Evolutionary conservation across 53 echinoderm and acorn worm species (phyloP).

Genomic region (Stichopus horrens): DNA sequence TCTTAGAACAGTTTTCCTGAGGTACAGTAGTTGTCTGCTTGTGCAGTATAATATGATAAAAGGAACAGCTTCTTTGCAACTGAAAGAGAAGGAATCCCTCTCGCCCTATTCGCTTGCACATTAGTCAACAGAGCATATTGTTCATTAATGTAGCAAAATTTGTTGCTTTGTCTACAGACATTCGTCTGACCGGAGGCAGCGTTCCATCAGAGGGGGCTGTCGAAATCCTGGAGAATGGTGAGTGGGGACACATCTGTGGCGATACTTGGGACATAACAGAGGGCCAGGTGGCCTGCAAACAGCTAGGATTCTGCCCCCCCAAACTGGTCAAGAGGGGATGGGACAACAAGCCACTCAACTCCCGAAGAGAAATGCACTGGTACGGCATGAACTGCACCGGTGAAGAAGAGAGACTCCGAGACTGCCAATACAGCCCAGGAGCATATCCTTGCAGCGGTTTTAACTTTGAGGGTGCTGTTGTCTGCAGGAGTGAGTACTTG

Average conservation of each 20-base stretch:
- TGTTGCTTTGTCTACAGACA: conserved; percentile 49
- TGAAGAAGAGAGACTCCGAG: conserved; percentile 57
- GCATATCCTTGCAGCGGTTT: conserved; percentile 61
- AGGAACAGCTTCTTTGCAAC: no score
- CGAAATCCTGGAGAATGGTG: conserved; percentile 63
- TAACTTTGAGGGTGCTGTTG: conserved; percentile 77
- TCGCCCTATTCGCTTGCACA: no score
- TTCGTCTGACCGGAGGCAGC: conserved; percentile 63
- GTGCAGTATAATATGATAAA: no score
- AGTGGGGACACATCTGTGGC: conserved; percentile 82
- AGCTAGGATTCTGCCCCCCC: conserved; percentile 68
- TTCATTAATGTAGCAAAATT: neutral
- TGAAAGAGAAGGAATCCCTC: no score
- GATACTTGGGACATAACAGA: conserved; percentile 70
- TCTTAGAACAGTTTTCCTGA: no score
- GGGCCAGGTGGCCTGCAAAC: conserved; percentile 73
- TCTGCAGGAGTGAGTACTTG: conserved; percentile 67
- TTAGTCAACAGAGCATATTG: neutral
- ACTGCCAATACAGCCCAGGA: conserved; percentile 60
- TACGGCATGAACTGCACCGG: conserved; percentile 78
- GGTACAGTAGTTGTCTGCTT: no score
- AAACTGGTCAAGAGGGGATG: conserved; percentile 15
- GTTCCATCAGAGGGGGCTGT: conserved; percentile 63
- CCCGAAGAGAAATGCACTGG: conserved; percentile 70
- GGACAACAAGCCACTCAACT: conserved; percentile 24